Percentiles rank a stretch among this genome's conserved stretches.
phyloP scores from a whole-genome alignment of 2,113 vertebrate species.

The Saiga tatarica region DNA sequence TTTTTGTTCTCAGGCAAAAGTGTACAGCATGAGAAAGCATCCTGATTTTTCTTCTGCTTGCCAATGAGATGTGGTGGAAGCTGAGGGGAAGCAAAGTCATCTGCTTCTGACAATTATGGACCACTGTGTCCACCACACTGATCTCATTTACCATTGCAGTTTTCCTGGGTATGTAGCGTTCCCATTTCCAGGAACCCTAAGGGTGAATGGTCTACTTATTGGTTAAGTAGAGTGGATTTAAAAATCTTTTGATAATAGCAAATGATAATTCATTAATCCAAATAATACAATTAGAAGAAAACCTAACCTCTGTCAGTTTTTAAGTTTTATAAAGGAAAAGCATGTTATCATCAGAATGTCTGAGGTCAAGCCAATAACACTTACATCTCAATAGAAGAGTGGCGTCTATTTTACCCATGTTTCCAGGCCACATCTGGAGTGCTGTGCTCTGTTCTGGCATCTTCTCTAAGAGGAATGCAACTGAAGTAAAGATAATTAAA shows the following conservation, averaged over 20 bases:
- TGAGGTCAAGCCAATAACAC: background rate
- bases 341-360: background rate
- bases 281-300: background rate
- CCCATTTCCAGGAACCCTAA: background rate
- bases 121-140: slow-evolving; percentile 79
- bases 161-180: slow-evolving; percentile 76
- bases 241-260: background rate
- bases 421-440: background rate
- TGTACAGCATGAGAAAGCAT: slow-evolving; percentile 74
- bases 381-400: background rate
- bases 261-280: background rate
- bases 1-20: slow-evolving; percentile 77
- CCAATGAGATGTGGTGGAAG: slow-evolving; percentile 81
- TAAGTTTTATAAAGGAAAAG: background rate
- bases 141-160: slow-evolving; percentile 74
- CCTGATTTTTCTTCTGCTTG: slow-evolving; percentile 57
- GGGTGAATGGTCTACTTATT: background rate
- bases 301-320: background rate
- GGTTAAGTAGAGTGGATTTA: background rate
- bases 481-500: background rate
- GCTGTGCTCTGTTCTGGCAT: background rate
- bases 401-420: background rate
- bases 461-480: background rate
- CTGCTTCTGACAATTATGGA: slow-evolving; percentile 83
- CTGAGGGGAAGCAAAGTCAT: slow-evolving; percentile 69